Evolutionary conservation across 1,140 invertebrate genomes (phyloP), one percentile per base, ranked within the genome.

Genomic region (Araneus ventricosus): DNA sequence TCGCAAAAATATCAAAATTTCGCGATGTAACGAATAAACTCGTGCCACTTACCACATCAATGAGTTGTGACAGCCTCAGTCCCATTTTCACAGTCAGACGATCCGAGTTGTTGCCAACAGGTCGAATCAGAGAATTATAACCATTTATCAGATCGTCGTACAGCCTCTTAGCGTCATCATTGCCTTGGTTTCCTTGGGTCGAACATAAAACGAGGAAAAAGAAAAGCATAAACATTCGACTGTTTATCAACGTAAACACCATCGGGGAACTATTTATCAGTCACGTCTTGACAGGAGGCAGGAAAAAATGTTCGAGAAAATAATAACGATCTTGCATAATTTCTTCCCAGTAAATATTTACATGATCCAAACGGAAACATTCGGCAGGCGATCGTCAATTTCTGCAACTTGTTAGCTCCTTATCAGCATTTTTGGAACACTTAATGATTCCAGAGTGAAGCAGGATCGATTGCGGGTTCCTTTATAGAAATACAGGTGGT

Each of bases 51-150:
- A 99, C 99, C 96, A 99, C 98, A 96, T 99, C 99, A 95, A 99
- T 99, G 95, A 99, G 97, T 96, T 99, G 99, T 94, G 99, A 99
- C 90, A 99, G 96, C 95, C 97, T 97, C 90, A 99, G 97, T 94
- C 98, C 98, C 97, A 99, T 98, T 96, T 98, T 99, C 95, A 99
- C 98, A 93, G 98, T 99, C 94, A 99, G 97, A 94, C 86, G 98
- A 97, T 99, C 99, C 90, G 98, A 98, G 96, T 99, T 99, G 96
- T 99, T 99, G 94, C 95, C 98, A 94, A 99, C 98, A 88, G 99
- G 99, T 95, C 99, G 96, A 95, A 99, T 99, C 95, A 99, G 97
- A 94, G 98, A 97, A 96, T 99, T 99, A 96, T 99, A 99, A 96
- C 99, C 99, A 95, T 97, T 98, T 94, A 99, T 97, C 94, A 99